Percentiles rank a stretch among this genome's conserved stretches.
Evolutionary conservation across 2,888 invertebrate genomes (phyloP).

Genomic region (Chorisops tibialis): DNA sequence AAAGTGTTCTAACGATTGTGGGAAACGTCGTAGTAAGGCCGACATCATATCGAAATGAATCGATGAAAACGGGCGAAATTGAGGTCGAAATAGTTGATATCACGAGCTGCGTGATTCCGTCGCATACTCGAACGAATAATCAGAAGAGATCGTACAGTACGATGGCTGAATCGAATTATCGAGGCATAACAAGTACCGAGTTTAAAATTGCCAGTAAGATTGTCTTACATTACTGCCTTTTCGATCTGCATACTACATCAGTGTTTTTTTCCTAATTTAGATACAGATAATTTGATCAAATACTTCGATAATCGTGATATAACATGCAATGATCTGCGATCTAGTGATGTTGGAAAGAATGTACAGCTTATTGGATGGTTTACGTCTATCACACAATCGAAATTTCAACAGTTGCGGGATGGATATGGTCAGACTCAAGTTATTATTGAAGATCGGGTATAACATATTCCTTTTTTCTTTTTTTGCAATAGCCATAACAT

Average conservation of each 20-base stretch:
- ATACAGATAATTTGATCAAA: constrained; percentile 49
- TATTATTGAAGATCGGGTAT: constrained; percentile 42
- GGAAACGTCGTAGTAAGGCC: constrained; percentile 49
- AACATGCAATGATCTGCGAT: constrained; percentile 51
- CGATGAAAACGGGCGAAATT: constrained; percentile 52
- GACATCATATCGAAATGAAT: constrained; percentile 47
- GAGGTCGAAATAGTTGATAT: constrained; percentile 52
- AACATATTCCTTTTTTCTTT: constrained; percentile 13
- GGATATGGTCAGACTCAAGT: constrained; percentile 53
- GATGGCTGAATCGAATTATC: constrained; percentile 41
- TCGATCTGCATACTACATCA: background rate
- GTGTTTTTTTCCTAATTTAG: constrained; percentile 31
- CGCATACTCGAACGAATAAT: constrained; percentile 34
- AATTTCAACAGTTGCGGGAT: constrained; percentile 52
- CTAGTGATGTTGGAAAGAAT: constrained; percentile 45
- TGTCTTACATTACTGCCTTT: background rate
- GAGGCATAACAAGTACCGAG: constrained; percentile 51
- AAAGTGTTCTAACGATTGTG: constrained; percentile 49
- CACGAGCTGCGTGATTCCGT: constrained; percentile 40
- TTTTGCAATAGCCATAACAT: constrained; percentile 13
- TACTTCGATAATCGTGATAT: constrained; percentile 51
- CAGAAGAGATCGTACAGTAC: constrained; percentile 50
- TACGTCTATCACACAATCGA: constrained; percentile 44
- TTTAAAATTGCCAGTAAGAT: constrained; percentile 51
- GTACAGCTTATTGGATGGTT: constrained; percentile 52